Evolutionary conservation across 2,888 invertebrate genomes (phyloP).

Genomic region (Phengaris alcon): DNA sequence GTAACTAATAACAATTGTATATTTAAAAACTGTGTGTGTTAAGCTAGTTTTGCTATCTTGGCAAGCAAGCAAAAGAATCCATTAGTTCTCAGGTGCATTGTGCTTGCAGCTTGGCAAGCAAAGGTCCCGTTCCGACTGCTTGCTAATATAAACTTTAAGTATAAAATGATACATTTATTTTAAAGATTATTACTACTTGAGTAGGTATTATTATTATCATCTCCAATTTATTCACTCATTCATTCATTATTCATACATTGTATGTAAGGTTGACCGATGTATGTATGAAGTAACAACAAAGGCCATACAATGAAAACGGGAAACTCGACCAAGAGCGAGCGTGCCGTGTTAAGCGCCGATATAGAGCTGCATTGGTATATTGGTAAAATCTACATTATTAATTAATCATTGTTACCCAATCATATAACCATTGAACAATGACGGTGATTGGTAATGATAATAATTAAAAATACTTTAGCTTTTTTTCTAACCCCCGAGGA

Average conservation of each 20-base stretch:
- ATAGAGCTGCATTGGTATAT: conserved; percentile 26
- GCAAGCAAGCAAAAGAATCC: background rate
- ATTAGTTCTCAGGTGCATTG: background rate
- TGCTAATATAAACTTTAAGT: too few relatives aligned
- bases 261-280: background rate
- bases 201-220: too few relatives aligned
- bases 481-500: too few relatives aligned
- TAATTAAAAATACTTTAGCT: too few relatives aligned
- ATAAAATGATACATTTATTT: too few relatives aligned
- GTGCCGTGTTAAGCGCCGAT: conserved; percentile 30
- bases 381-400: background rate
- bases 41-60: background rate
- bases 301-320: conserved; percentile 19
- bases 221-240: too few relatives aligned
- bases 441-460: background rate
- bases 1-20: background rate
- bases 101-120: background rate
- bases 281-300: conserved; percentile 4
- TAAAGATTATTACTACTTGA: too few relatives aligned
- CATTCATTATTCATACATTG: background rate
- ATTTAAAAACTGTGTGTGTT: background rate
- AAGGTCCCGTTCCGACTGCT: background rate
- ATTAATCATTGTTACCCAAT: background rate
- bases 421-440: background rate
- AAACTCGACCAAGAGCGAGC: conserved; percentile 35